Base-by-base conservation (phyloP, 2,888 invertebrate species). In the Trachelus stipa region DNA sequence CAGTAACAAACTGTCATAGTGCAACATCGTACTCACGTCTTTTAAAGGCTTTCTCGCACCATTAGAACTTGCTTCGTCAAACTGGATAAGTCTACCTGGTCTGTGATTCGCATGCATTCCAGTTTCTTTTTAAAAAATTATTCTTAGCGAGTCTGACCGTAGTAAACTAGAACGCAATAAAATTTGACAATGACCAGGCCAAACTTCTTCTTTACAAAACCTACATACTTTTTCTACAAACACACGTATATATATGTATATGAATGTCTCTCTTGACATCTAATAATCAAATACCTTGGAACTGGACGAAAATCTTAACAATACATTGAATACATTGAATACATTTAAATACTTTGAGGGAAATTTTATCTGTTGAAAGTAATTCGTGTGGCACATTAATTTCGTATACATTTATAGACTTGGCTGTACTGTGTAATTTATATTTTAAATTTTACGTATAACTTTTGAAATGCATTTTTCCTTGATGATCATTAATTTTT, bases 31-130 rank as follows among this genome's bases (percentile, higher is more conserved):
- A 75, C 81, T 82, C 73, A 79, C 80, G 80, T 86, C 88, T 88
- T 89, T 88, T 89, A 89, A 89, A 89, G 87, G 80, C 85, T 86
- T 83, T 78, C 35, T 34, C 69, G 23, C 12, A 30, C 68, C 34
- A 75, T 33, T 75, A 37, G 75, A 78, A 75, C 75, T 71, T 78
- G 71, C 68, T 78, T 71, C 37, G 73, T 76, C 76, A 74, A 82
- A 83, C 81, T 79, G 78, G 81, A 75, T 78, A 73, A 69, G 83
- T 80, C 80, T 56, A 56, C 80, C 81, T 79, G 34, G 33, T 69
- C 34, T 30, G 34, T 33, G 15, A 34, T 35, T 68, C n/a, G 34
- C 76, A 9, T 69, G 40, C 35, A 34, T 68, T 34, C 30, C 12
- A 34, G 34, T 69, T 69, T 76, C 37, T 68, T 12, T 68, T 71